Evolutionary conservation across 2,888 invertebrate genomes (phyloP), one percentile per base, ranked within the genome.

Genomic region (Urechis unicinctus): DNA sequence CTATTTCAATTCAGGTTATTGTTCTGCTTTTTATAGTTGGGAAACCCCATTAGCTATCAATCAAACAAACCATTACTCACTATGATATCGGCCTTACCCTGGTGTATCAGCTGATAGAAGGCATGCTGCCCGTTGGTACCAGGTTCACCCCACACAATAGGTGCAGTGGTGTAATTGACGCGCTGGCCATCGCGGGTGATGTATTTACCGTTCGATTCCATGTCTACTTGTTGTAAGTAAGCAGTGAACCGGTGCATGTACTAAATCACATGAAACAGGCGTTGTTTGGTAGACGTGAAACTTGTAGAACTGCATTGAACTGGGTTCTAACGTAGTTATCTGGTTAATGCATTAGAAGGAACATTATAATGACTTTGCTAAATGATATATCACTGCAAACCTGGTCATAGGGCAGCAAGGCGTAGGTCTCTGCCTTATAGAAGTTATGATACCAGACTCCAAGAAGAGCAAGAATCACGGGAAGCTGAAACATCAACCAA

Each of bases 141-240:
- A 0, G 98, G 96, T 80, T 98, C 97, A 53, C 98, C 98, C 94
- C 94, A 95, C 53, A 91, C 88, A 61, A 92, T 88, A 54, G 91
- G 91, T 0, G 91, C 83, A 5, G 83, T 83, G n/a, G 69, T 70
- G 67, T 83, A 82, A 61, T 77, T 69, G 3, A 82, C 82, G 13
- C 70, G 66, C 30, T 70, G 58, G 2, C 82, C 82, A 61, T 65
- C 73, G 45, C 80, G 69, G 1, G 80, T 82, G 1, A 83, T 82
- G 71, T 80, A 85, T 81, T 99, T 98, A 61, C 98, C 98, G 79
- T 98, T 98, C 64, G 94, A 94, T 80, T 99, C 98, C 98, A 99
- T 97, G 73, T 97, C 97, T 2, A 95, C 96, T 81, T 99, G 98
- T 80, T 99, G 98, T 82, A 98, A 97, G 79, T 98, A 99, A 21